Evolutionary conservation across 2,113 vertebrate species (phyloP).

Genomic region (Dendrocopos noguchii): DNA sequence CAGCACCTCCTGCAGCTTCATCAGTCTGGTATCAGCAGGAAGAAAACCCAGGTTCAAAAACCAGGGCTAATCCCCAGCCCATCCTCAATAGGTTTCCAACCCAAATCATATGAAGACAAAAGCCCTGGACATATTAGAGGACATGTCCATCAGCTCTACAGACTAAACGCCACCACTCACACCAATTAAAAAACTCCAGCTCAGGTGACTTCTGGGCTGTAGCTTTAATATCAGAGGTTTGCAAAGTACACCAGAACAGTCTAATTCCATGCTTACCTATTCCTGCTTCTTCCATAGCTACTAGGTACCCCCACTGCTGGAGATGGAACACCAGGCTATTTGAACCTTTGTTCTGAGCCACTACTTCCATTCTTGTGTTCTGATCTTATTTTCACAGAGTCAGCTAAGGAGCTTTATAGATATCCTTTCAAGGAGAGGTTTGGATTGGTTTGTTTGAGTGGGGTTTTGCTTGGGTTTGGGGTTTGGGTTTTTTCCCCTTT

Average conservation of each 20-base stretch:
- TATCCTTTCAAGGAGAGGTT: neutral
- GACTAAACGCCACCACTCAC: neutral
- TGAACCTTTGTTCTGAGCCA: neutral
- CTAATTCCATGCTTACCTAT: neutral
- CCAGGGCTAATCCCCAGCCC: neutral
- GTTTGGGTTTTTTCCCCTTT: neutral
- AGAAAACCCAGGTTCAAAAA: neutral
- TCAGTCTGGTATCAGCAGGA: neutral
- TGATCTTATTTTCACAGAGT: neutral
- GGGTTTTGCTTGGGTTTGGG: neutral
- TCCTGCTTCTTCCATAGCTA: neutral
- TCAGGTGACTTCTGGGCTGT: neutral
- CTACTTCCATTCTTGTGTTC: neutral
- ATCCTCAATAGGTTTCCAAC: neutral
- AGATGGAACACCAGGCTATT: neutral
- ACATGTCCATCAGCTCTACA: neutral
- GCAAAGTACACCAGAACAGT: neutral
- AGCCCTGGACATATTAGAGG: neutral
- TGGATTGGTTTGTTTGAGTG: too few species aligned
- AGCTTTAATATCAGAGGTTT: neutral
- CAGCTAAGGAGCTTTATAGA: neutral
- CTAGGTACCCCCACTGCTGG: neutral
- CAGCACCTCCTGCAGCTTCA: conserved; percentile 8
- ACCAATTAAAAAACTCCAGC: neutral
- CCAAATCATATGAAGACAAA: neutral